A percentile compares a stretch with the other conserved stretches of the same genome.
These are phyloP conservation scores for Melozone crissalis DNA, from an alignment of 2,113 vertebrate species.

Conservation along the genomic window DNA sequence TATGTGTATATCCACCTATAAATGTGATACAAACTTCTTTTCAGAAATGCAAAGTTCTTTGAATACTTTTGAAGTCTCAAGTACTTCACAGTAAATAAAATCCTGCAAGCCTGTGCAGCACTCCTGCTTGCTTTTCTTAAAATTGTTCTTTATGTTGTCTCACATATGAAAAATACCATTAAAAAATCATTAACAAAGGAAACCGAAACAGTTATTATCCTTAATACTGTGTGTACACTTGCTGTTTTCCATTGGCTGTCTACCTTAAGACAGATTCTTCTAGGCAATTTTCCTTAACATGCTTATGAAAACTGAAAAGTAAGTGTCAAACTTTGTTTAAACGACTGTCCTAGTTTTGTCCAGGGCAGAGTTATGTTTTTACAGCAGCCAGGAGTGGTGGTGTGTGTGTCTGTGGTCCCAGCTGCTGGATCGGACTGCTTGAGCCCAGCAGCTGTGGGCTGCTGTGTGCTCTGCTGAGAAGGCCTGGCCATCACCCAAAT, in stretches of 20 bases:
- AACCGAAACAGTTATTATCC: neutral
- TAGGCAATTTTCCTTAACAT: neutral
- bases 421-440: constrained; percentile 61
- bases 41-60: neutral
- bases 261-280: neutral
- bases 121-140: neutral
- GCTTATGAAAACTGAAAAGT: neutral
- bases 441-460: constrained; percentile 33
- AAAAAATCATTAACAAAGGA: neutral
- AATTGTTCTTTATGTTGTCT: neutral
- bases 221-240: neutral
- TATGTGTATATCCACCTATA: neutral
- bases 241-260: neutral
- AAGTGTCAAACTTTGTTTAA: neutral
- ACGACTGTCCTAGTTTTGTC: accelerated
- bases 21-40: neutral
- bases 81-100: neutral
- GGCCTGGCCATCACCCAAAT: neutral
- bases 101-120: neutral
- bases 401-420: constrained; percentile 74
- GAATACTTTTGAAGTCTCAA: neutral
- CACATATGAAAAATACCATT: neutral
- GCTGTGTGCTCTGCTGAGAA: neutral
- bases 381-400: neutral
- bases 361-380: neutral